These are phyloP conservation scores for Puntigrus tetrazona DNA, from an alignment of 2,113 vertebrate genomes.

Conservation along the genomic window DNA sequence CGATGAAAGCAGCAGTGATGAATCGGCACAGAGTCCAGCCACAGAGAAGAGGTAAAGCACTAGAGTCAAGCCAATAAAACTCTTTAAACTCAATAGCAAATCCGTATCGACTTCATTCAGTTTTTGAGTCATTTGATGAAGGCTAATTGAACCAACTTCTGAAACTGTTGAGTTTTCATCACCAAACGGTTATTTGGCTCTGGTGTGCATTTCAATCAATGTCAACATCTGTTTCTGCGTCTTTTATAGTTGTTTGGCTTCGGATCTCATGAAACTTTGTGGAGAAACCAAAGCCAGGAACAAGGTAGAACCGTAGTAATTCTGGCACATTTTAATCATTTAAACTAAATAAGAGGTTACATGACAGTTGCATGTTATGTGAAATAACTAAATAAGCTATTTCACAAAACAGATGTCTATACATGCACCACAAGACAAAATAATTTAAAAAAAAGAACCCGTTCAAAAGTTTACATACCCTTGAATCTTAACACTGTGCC, in stretches of 20 bases:
- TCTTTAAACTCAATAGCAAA: background rate
- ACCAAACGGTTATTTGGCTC: background rate
- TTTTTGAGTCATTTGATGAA: background rate
- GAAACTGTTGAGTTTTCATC: background rate
- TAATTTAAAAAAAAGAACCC: too few species aligned
- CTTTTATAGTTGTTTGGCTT: conserved; percentile 81
- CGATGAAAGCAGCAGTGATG: conserved; percentile 93
- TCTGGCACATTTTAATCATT: background rate
- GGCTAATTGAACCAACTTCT: background rate
- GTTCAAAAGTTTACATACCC: too few species aligned
- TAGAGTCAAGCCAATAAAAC: background rate
- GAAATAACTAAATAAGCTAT: too few species aligned
- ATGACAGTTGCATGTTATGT: too few species aligned
- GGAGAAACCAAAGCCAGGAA: conserved; percentile 88
- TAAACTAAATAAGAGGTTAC: too few species aligned
- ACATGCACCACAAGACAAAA: too few species aligned
- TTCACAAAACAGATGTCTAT: too few species aligned
- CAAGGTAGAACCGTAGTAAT: conserved; percentile 78
- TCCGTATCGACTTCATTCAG: background rate
- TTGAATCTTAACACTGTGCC: too few species aligned
- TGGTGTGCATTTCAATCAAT: background rate
- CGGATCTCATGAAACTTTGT: conserved; percentile 94
- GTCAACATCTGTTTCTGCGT: background rate
- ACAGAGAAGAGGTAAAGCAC: conserved; percentile 85
- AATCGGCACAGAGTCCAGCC: conserved; percentile 84